Evolutionary conservation across 2,888 invertebrate species (phyloP), one percentile per base, ranked within the genome.

Genomic region (Danaus chrysippus): DNA sequence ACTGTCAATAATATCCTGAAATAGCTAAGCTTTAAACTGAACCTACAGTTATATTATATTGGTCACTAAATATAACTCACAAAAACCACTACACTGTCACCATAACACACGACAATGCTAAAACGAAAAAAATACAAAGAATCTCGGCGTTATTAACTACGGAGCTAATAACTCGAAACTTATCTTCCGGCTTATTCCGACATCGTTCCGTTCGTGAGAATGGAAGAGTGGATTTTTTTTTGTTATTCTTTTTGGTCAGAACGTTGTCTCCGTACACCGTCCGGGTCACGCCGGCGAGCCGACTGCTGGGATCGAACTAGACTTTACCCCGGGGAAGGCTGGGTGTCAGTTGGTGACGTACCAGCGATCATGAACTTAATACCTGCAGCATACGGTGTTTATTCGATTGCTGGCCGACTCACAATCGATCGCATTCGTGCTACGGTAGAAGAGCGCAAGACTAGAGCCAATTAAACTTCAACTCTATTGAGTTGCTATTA

Each of bases 301-400:
- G 87, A 90, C 90, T 90, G 90, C 80, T 82, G 82, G 87, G 87
- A 90, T 90, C 90, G 90, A 91, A 34, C 23, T 34, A 34, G 23
- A 84, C 86, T 83, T 80, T 79, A 82, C 85, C 86, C 85, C 79
- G 77, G 89, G 90, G 90, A 88, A 91, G 89, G 87, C 88, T 90
- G 90, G 86, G 87, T 88, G 81, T 81, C 79, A 78, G 84, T 83
- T 83, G 82, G 76, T 68, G 66, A 44, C 70, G 19, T 17, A 54
- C 71, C 56, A 64, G 62, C 74, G 42, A 82, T 71, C 71, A 64
- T 71, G 68, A 62, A 76, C 79, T 73, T 72, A 71, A 70, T 58
- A 49, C 17, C 54, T 42, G 56, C 53, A 44, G 15, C 69, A 71
- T 82, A 85, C 68, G 75, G 83, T 64, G 61, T 62, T 58, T 62